Evolutionary conservation across 92 coral and sea anemone species (phyloP).

Genomic region (Epizoanthus scotinus): DNA sequence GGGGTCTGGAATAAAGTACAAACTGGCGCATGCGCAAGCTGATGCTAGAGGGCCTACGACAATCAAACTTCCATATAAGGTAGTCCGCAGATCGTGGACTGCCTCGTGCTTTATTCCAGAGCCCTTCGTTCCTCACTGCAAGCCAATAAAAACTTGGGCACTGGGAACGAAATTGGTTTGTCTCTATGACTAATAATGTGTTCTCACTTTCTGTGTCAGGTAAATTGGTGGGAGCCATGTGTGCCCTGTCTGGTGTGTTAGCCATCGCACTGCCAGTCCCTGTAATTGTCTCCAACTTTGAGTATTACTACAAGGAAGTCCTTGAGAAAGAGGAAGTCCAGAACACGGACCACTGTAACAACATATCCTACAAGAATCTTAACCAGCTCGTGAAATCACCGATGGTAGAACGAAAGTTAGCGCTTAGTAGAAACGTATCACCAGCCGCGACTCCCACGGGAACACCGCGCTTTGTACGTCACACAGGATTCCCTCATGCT

Average conservation of each 20-base stretch:
- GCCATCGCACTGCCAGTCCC: constrained; percentile 99
- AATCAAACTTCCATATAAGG: too few species aligned
- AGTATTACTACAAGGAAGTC: constrained; percentile 92
- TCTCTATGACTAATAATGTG: too few species aligned
- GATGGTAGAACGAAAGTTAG: constrained; percentile 52
- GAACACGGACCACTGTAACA: constrained; percentile 50
- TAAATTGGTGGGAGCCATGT: constrained; percentile 86
- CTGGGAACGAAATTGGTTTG: too few species aligned
- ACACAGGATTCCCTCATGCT: not conserved
- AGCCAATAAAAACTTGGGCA: too few species aligned
- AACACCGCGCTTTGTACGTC: constrained; percentile 31
- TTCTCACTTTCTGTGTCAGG: constrained; percentile 44
- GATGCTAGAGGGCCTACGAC: too few species aligned
- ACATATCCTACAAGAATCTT: constrained; percentile 65
- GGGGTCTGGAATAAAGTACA: too few species aligned
- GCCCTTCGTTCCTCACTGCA: too few species aligned
- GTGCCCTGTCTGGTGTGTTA: constrained; percentile 92
- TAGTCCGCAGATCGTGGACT: too few species aligned
- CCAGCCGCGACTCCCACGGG: constrained; percentile 22
- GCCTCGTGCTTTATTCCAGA: too few species aligned
- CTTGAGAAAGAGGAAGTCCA: constrained; percentile 42
- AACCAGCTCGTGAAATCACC: constrained; percentile 71
- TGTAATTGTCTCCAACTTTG: constrained; percentile 96
- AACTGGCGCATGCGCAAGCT: too few species aligned
- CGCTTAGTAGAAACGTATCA: constrained; percentile 13